Base-by-base conservation (phyloP, 2,888 invertebrate genomes). In the Aphodius sticticus region DNA sequence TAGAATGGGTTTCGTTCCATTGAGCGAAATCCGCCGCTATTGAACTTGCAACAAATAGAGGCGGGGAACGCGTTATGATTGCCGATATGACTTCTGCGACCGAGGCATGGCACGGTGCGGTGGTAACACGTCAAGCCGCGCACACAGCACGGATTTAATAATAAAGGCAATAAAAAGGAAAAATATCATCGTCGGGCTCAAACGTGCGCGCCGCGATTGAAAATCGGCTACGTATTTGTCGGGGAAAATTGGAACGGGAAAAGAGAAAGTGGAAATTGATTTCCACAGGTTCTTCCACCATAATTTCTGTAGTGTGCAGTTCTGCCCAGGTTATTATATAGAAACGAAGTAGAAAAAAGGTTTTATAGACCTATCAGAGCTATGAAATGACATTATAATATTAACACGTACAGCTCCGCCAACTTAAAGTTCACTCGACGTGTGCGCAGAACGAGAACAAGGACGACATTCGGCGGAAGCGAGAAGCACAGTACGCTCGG, bases 1-100 rank as follows among this genome's bases (percentile, higher is more conserved):
- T 74, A 74, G 74, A 74, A 74, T 74, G 74, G 74, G 74, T 74
- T 36, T 74, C 74, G 74, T 74, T 16, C 74, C 74, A 74, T 74
- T 74, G 74, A 74, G 74, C 74, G 74, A 74, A 74, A 74, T 74
- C 74, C 74, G 71, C 12, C 71, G 71, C 71, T 53, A 53, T 53
- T 53, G 71, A 71, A 37, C 37, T 74, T 37, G 74, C 74, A 26
- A 74, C 74, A 74, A 74, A 36, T 74, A 74, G 74, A 37, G n/a
- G 35, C 36, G 16, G 16, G 35, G 12, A 53, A 53, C 53, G 53
- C 53, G 72, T 72, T 72, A 72, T 72, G 72, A 72, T 72, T 72
- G 72, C 72, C 72, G 72, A 72, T 72, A 72, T 72, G 72, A 72
- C 35, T 72, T 53, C 53, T 53, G 53, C 72, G 72, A 26, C 26